Evolutionary conservation across 2,888 invertebrate genomes (phyloP), one percentile per base, ranked within the genome.

Genomic region (Mythimna albipuncta): DNA sequence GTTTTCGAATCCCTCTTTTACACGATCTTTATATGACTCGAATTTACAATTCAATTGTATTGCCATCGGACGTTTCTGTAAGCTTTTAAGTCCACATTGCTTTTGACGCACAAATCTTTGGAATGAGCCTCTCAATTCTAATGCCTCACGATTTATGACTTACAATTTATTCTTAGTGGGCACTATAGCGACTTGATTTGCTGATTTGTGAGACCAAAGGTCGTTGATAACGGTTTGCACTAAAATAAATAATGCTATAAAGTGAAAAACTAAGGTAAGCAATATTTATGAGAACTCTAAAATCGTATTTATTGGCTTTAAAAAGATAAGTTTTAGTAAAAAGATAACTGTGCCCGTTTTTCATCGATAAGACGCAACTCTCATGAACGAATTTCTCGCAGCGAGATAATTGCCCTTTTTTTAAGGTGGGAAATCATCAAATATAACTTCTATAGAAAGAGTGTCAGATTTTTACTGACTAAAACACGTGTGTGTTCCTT

Each of bases 11-110:
- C 72, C 47, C 35, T 79, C 62, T 64, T 78, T 61, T 44, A 79
- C 61, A 79, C 26, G 19, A 59, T 68, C 38, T 57, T 41, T 57
- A 54, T 59, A 57, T 54, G 41, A 61, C 26, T 44, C 11, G n/a
- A 69, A 82, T 79, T 78, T 72, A 68, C 65, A 82, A 82, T 62
- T 78, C 79, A 72, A 79, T 78, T 26, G 57, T 21, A 55, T 26
- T 57, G 55, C 59, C 61, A 57, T 55, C n/a, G 32, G 50, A n/a
- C 58, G 54, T 62, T 58, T 72, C 21, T 50, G 7, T 54, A 54
- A 55, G 21, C n/a, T 50, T 64, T 55, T 41, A 58, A 26, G 11
- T 64, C 55, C 19, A 59, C n/a, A 32, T 59, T 64, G 13, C 64
- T 58, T 62, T 77, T 64, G 59, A 55, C 10, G 1, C 50, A 69